phyloP scores from a whole-genome alignment of 2,888 invertebrate genomes.

The Punctoribates punctum region DNA sequence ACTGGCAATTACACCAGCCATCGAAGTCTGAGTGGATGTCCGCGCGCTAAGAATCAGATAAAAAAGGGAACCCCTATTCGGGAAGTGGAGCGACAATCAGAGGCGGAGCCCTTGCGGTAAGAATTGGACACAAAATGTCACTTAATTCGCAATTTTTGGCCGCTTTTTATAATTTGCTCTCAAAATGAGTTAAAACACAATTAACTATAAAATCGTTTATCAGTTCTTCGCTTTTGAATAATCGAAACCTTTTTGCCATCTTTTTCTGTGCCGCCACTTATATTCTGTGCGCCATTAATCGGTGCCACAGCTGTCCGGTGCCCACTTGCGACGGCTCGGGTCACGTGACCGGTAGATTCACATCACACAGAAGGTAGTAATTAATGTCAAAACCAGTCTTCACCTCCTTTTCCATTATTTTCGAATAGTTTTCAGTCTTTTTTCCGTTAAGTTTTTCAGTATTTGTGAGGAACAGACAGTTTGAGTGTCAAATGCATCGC shows the following conservation, averaged over 20 bases:
- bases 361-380: constrained; percentile 50
- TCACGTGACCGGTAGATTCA: constrained; percentile 50
- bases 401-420: no score
- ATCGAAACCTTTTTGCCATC: neutral
- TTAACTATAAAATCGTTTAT: neutral
- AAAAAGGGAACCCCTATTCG: constrained; percentile 47
- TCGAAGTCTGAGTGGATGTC: constrained; percentile 59
- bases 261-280: neutral
- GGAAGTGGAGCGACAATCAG: constrained; percentile 51
- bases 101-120: constrained; percentile 51
- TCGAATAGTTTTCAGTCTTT: no score
- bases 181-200: neutral
- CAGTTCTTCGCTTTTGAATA: neutral
- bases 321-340: constrained; percentile 48
- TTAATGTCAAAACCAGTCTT: no score
- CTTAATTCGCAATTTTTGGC: neutral
- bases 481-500: no score
- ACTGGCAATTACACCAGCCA: constrained; percentile 78
- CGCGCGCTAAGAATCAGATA: constrained; percentile 43
- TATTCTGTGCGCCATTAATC: no score
- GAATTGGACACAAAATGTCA: neutral
- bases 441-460: no score
- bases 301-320: constrained; percentile 20
- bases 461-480: no score
- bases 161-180: neutral